Conservation (phyloP, 2,797 vertebrate species). For the Odontamblyopus rebecca region DNA sequence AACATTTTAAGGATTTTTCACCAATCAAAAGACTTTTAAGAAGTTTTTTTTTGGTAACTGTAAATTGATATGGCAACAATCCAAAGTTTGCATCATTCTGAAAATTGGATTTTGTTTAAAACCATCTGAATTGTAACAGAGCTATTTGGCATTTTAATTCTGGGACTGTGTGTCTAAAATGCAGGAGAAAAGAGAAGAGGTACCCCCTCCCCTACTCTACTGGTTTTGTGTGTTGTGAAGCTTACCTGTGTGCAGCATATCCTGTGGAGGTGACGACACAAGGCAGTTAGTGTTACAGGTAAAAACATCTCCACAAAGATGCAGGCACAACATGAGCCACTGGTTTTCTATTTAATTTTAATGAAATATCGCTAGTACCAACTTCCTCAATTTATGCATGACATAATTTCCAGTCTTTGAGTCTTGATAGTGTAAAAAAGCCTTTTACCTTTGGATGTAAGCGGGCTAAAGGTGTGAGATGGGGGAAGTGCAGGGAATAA, state of each 20-base stretch:
- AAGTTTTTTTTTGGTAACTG: too few relatives aligned
- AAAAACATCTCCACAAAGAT: conserved; percentile 14
- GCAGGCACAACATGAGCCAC: background rate
- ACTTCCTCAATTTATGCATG: background rate
- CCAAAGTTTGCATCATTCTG: too few relatives aligned
- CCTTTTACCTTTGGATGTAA: conserved; percentile 49
- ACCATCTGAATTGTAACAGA: background rate
- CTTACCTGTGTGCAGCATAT: conserved; percentile 59
- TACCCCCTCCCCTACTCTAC: background rate
- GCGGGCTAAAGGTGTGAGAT: conserved; percentile 30
- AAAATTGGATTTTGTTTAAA: too few relatives aligned
- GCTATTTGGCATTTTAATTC: background rate
- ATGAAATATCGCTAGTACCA: background rate
- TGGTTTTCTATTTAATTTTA: conserved; percentile 4
- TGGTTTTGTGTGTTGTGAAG: conserved; percentile 11
- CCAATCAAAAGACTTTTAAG: too few relatives aligned
- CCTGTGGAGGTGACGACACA: conserved; percentile 46
- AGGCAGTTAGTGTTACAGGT: conserved; percentile 33
- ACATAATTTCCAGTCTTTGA: background rate
- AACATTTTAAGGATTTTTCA: too few relatives aligned
- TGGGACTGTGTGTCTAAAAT: background rate
- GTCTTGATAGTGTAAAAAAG: background rate
- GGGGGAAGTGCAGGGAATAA: conserved; percentile 9
- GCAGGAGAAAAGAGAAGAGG: background rate
- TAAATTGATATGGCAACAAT: too few relatives aligned